Base-by-base conservation (phyloP, 1,140 invertebrate species). In the Sarcophaga bullata region DNA sequence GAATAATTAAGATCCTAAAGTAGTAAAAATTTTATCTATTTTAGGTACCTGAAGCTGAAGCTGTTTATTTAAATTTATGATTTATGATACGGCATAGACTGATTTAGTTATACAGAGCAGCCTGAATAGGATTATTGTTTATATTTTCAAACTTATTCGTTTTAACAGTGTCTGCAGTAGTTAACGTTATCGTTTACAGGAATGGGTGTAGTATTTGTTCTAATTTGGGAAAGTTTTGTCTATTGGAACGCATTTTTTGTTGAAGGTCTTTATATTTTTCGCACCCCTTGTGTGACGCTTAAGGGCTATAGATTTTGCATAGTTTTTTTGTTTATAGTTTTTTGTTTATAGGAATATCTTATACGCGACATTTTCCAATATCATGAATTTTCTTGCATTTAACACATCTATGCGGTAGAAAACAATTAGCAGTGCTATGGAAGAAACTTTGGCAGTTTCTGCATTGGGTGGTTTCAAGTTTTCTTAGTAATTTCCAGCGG, bases 371-470 rank as follows among this genome's bases (percentile, higher is more conserved):
- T 62, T 62, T 15, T 15, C 58, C 58, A 62, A 62, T 15, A n/a
- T 10, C 58, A 15, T 62, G 58, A 3, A 15, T 62, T n/a, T n/a
- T n/a, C n/a, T n/a, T n/a, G n/a, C 47, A 76, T 76, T 76, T 76
- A n/a, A 48, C 46, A 8, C 73, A 76, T 15, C 46, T 10, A 7
- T 15, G 58, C 4, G 15, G 15, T 17, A 62, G 13, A 62, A 62
- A 62, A 4, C 17, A 76, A 48, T 76, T 76, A 8, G 47, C 13
- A 13, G 47, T 46, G n/a, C 37, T 76, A 13, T 76, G 73, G 8
- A 49, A 48, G 25, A 76, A 76, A 49, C 37, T 48, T 48, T 76
- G 37, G 8, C 73, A 76, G 13, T 17, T 76, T 15, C 73, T 15
- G 19, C 73, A 76, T 48, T 76, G 47, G 13, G 58, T 15, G 8